These are phyloP conservation scores for Hippasteria phrygiana DNA, from an alignment of 53 echinoderm and acorn worm genomes.

Conservation along the genomic window DNA sequence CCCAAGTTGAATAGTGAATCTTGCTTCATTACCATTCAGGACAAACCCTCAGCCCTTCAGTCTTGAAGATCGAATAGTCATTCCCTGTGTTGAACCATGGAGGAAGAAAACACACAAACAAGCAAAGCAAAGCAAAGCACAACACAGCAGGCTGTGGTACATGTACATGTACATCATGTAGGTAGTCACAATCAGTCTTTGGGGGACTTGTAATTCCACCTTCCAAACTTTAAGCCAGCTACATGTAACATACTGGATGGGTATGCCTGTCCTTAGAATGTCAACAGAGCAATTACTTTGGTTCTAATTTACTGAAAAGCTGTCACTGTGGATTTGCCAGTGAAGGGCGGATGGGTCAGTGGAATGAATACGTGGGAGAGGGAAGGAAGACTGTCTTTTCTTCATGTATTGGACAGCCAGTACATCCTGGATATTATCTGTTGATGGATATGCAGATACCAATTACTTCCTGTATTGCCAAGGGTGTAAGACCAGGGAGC, in stretches of 20 bases:
- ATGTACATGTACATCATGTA: too few species aligned
- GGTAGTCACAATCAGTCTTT: too few species aligned
- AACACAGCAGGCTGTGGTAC: too few species aligned
- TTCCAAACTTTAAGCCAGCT: too few species aligned
- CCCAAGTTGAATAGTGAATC: too few species aligned
- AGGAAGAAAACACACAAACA: too few species aligned
- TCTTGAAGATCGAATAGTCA: not conserved
- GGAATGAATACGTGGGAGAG: too few species aligned
- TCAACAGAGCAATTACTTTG: constrained; percentile 25
- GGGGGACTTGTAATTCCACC: too few species aligned
- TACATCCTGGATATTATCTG: not conserved
- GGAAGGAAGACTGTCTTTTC: too few species aligned
- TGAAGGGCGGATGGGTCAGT: too few species aligned
- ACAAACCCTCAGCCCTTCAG: not conserved
- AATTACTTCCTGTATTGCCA: not conserved
- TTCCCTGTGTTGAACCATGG: constrained; percentile 6
- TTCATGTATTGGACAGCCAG: not conserved
- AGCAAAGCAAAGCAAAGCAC: not conserved
- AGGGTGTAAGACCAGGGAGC: not conserved
- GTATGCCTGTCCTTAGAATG: not conserved
- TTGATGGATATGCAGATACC: constrained; percentile 8
- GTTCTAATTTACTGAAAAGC: constrained; percentile 32
- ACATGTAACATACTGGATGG: too few species aligned
- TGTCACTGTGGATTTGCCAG: constrained; percentile 1
- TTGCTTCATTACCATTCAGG: not conserved